Evolutionary conservation across 2,113 vertebrate genomes (phyloP), one percentile per base, ranked within the genome.

Genomic region (Ceyx cyanopectus): DNA sequence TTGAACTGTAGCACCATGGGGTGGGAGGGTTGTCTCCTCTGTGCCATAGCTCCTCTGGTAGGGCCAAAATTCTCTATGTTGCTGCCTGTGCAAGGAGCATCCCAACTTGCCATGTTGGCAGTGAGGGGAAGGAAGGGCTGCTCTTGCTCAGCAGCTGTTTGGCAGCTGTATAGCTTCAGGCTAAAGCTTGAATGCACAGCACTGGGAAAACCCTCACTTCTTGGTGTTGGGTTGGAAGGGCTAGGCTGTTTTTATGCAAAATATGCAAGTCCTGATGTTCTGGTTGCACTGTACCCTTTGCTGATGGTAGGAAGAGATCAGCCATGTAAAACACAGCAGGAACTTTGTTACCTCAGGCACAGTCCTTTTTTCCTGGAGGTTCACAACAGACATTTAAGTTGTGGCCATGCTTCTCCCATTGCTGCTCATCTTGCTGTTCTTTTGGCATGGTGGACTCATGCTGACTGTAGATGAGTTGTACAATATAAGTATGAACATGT

Each of bases 331-430:
- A 20, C 1, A 2, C 19, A 57, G 48, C 8, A 26, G 40, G 51
- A 74, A 23, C 72, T 66, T 30, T 60, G 34, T 51, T 0, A 0
- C 70, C 14, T 22, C 15, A 19, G 53, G 23, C 2, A 1, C 43
- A 53, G 40, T 19, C 3, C 3, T 87, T 85, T 60, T 60, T 26
- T 68, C n/a, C 26, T 63, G 40, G 48, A 74, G 37, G 22, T 21
- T 80, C 5, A 1, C 37, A 34, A 13, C 2, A 7, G 14, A 32
- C 51, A 2, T 72, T 46, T 12, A 80, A 73, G 14, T 58, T 0
- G 0, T 48, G 53, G 62, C 66, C 37, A 37, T 68, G 53, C 19
- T 70, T 79, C 24, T 88, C 40, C 46, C 2, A 1, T 72, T 75
- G 46, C 43, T 2, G 4, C 23, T 65, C 4, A 10, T 34, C 14